Evolutionary conservation across 2,797 vertebrate genomes (phyloP).

Genomic region (Etheostoma perlongum): DNA sequence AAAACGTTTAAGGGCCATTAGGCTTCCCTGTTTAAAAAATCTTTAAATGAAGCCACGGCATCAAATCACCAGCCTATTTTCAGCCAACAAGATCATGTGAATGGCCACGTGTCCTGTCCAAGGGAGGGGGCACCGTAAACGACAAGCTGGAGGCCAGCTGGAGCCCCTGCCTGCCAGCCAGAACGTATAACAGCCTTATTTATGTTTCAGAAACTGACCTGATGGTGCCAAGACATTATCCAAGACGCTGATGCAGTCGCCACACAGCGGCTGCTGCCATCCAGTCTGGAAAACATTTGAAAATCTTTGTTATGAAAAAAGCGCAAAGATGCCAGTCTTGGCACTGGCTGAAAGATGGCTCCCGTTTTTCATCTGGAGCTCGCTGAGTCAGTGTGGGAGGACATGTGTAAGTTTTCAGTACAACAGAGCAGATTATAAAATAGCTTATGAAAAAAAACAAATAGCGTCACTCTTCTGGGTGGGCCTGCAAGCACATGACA

Average conservation of each 20-base stretch:
- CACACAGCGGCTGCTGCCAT: constrained; percentile 77
- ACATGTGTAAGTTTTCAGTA: constrained; percentile 67
- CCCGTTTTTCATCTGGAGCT: constrained; percentile 74
- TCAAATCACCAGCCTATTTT: constrained; percentile 29
- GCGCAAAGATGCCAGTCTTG: constrained; percentile 74
- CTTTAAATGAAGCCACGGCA: not conserved
- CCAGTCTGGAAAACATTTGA: constrained; percentile 85
- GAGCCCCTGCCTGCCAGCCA: constrained; percentile 41
- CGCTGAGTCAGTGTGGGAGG: constrained; percentile 68
- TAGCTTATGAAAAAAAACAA: constrained; percentile 70
- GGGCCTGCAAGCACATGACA: constrained; percentile 71
- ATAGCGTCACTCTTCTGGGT: constrained; percentile 80
- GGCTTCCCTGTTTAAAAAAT: constrained; percentile 5
- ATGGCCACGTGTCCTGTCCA: constrained; percentile 17
- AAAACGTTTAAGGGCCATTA: not conserved
- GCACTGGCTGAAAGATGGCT: constrained; percentile 45
- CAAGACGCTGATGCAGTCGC: constrained; percentile 76
- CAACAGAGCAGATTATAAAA: constrained; percentile 70
- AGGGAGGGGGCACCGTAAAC: constrained; percentile 24
- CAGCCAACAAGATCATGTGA: constrained; percentile 30
- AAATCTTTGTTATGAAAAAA: constrained; percentile 83
- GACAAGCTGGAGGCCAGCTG: not conserved
- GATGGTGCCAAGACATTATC: constrained; percentile 84
- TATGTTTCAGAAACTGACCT: constrained; percentile 79
- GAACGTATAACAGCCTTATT: constrained; percentile 70